These are phyloP conservation scores for Argyrosomus japonicus DNA, from an alignment of 2,113 vertebrate genomes.

Conservation along the genomic window DNA sequence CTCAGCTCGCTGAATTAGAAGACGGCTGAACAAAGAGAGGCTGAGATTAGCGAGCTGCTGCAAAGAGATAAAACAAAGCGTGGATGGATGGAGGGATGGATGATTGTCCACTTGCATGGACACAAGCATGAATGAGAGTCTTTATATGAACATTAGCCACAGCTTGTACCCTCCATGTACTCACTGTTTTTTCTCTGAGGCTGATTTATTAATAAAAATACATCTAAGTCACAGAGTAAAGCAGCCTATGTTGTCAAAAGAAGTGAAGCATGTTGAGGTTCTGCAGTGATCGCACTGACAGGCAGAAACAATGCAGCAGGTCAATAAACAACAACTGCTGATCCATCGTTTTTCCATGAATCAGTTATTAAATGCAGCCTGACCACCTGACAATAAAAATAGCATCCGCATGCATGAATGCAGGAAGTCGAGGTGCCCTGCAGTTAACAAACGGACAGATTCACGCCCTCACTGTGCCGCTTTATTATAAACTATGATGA, in stretches of 20 bases:
- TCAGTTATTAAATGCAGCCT: too few relatives aligned
- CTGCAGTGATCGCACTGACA: too few relatives aligned
- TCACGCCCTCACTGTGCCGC: too few relatives aligned
- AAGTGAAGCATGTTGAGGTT: background rate
- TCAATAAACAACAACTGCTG: too few relatives aligned
- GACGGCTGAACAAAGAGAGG: conserved; percentile 11
- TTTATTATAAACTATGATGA: too few relatives aligned
- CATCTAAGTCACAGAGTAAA: background rate
- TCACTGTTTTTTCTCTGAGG: background rate
- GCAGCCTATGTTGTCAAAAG: background rate
- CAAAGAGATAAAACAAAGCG: conserved; percentile 21
- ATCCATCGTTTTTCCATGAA: too few relatives aligned
- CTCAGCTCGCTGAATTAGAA: background rate
- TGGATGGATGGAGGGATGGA: background rate
- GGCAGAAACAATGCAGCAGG: too few relatives aligned
- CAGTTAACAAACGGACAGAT: too few relatives aligned
- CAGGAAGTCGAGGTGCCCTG: too few relatives aligned
- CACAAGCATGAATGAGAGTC: background rate
- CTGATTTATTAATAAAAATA: background rate
- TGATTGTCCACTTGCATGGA: background rate
- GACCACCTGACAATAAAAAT: too few relatives aligned
- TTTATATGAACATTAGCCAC: background rate
- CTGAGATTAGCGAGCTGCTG: conserved; percentile 26
- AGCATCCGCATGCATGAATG: too few relatives aligned
- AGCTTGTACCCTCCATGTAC: too few relatives aligned